A percentile compares a stretch with the other conserved stretches of the same genome.
These are phyloP conservation scores for Meteorus colon DNA, from an alignment of 2,888 invertebrate genomes.

Conservation along the genomic window DNA sequence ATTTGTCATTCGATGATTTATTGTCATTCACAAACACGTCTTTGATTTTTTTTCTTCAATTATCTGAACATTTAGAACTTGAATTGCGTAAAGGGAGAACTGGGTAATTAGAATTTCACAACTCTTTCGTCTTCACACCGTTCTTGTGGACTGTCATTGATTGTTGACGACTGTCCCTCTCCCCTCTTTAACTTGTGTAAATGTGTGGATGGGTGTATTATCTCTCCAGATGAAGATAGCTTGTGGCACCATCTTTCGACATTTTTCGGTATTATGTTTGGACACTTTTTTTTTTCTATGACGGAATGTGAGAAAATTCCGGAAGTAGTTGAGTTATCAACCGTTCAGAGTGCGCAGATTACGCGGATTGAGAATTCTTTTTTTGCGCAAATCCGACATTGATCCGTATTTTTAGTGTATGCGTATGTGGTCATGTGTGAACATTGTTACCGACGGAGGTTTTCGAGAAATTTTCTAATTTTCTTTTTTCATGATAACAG, in stretches of 20 bases:
- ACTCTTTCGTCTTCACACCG: constrained; percentile 20
- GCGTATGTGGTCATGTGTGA: too few species aligned
- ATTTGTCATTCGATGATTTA: not conserved
- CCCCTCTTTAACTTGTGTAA: not conserved
- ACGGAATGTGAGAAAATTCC: not conserved
- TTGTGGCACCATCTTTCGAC: not conserved
- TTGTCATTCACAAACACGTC: not conserved
- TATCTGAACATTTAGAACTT: not conserved
- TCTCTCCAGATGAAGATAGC: not conserved
- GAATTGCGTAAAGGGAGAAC: not conserved
- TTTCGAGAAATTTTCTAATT: too few species aligned
- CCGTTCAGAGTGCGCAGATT: not conserved
- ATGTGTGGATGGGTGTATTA: not conserved
- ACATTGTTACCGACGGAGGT: too few species aligned
- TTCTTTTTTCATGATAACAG: too few species aligned
- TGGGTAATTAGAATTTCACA: constrained; percentile 12
- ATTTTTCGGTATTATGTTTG: not conserved
- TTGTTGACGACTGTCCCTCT: constrained; percentile 28
- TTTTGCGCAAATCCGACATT: too few species aligned
- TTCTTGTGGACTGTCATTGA: constrained; percentile 32
- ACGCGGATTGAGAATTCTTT: too few species aligned
- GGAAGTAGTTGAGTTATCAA: not conserved
- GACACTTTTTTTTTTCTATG: not conserved
- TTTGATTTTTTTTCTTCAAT: not conserved
- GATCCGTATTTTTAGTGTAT: too few species aligned